Conservation (phyloP, 35 echinoderm and acorn worm species). For the Nesometra sesokonis region DNA sequence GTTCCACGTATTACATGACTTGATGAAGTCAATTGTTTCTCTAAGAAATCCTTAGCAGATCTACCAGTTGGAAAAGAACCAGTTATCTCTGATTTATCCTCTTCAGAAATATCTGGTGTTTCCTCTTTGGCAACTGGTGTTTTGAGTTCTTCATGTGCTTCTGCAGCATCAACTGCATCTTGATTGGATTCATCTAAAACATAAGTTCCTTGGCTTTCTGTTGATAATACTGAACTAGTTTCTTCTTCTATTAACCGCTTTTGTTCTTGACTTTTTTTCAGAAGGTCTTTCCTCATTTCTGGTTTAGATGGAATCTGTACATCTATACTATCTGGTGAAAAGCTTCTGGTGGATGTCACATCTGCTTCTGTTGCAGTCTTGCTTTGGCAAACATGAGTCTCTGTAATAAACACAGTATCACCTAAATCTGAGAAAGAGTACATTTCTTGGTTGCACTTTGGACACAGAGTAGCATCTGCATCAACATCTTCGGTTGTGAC, state of each 20-base stretch:
- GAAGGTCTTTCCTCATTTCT: constrained; percentile 1
- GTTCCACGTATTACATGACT: constrained; percentile 11
- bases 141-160: constrained; percentile 6
- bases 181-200: constrained; percentile 45
- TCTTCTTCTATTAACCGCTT: neutral
- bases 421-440: constrained; percentile 75
- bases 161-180: neutral
- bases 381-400: constrained; percentile 47
- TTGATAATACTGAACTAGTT: constrained; percentile 16
- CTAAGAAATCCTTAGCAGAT: constrained; percentile 51
- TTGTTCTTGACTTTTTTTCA: constrained; percentile 7
- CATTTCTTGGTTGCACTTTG: constrained; percentile 49
- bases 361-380: constrained; percentile 10
- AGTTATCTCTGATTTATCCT: constrained; percentile 4
- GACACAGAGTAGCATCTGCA: constrained; percentile 37
- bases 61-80: constrained; percentile 21
- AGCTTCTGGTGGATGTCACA: constrained; percentile 35
- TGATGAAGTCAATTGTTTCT: constrained; percentile 41
- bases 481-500: constrained; percentile 59
- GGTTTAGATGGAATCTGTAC: constrained; percentile 1
- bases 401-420: constrained; percentile 81
- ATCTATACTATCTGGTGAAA: constrained; percentile 92
- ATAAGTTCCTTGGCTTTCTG: constrained; percentile 77
- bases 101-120: neutral
- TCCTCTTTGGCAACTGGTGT: neutral